Conservation (phyloP, 1,140 invertebrate species). For the Pogonognathellus flavescens region DNA sequence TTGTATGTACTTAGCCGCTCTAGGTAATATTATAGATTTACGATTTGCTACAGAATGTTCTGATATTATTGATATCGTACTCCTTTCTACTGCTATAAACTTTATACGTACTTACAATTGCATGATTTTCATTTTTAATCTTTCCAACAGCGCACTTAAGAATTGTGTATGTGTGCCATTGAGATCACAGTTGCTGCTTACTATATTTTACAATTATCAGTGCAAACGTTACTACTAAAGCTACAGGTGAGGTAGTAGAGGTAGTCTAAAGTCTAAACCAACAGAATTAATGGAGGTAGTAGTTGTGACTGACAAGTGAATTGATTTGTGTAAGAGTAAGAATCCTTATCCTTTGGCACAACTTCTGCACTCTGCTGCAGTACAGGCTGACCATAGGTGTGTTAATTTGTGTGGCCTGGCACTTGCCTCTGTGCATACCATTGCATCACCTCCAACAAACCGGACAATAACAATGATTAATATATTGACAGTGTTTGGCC, state of each 20-base stretch:
- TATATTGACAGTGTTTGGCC: constrained; percentile 34
- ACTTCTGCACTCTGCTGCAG: neutral
- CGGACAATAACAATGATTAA: constrained; percentile 31
- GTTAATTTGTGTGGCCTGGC: neutral
- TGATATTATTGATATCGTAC: too few relatives aligned
- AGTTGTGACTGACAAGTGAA: neutral
- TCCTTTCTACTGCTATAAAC: neutral
- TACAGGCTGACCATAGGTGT: neutral
- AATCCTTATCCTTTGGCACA: neutral
- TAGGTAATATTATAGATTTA: constrained; percentile 2
- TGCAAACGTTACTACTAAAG: too few relatives aligned
- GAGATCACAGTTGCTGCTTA: too few relatives aligned
- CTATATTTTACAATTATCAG: too few relatives aligned
- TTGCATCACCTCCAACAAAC: constrained; percentile 28
- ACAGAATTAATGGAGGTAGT: neutral
- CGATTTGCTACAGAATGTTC: neutral
- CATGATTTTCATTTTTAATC: constrained; percentile 6
- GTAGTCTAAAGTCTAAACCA: too few relatives aligned
- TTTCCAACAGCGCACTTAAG: neutral
- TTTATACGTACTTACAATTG: neutral
- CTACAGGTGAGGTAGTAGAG: too few relatives aligned
- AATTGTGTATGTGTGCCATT: constrained; percentile 5
- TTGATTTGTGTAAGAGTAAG: neutral
- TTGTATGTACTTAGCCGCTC: too few relatives aligned
- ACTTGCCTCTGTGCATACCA: constrained; percentile 28